Evolutionary conservation across 2,888 invertebrate species (phyloP).

Genomic region (Escarpia spicata): DNA sequence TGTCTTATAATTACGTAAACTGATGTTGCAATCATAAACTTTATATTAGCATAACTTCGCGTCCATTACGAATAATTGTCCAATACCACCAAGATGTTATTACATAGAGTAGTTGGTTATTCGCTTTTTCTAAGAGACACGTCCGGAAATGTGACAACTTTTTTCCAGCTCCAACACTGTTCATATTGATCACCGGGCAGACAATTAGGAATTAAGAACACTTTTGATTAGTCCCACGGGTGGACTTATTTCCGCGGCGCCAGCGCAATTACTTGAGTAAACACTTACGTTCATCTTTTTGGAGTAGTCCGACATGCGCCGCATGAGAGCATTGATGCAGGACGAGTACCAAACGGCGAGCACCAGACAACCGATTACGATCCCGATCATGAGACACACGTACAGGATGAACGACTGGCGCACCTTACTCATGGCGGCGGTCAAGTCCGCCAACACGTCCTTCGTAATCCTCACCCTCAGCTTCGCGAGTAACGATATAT

Average conservation of each 20-base stretch:
- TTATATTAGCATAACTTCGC: too few relatives aligned
- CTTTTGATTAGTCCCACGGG: too few relatives aligned
- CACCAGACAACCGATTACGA: neutral
- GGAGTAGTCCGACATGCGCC: slow-evolving; percentile 21
- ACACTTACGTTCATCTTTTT: slow-evolving; percentile 21
- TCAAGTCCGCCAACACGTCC: neutral
- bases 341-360: slow-evolving; percentile 23
- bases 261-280: neutral
- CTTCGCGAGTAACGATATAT: neutral
- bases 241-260: neutral
- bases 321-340: slow-evolving; percentile 17
- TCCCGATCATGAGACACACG: neutral
- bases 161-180: too few relatives aligned
- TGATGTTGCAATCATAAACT: too few relatives aligned
- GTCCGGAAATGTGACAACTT: too few relatives aligned
- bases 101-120: too few relatives aligned
- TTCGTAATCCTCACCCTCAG: neutral
- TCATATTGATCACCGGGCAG: too few relatives aligned
- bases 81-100: too few relatives aligned
- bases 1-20: too few relatives aligned
- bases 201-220: too few relatives aligned
- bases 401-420: neutral
- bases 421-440: neutral
- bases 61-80: too few relatives aligned
- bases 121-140: too few relatives aligned